phyloP scores from a whole-genome alignment of 2,888 invertebrate genomes.

The Euphydryas editha region DNA sequence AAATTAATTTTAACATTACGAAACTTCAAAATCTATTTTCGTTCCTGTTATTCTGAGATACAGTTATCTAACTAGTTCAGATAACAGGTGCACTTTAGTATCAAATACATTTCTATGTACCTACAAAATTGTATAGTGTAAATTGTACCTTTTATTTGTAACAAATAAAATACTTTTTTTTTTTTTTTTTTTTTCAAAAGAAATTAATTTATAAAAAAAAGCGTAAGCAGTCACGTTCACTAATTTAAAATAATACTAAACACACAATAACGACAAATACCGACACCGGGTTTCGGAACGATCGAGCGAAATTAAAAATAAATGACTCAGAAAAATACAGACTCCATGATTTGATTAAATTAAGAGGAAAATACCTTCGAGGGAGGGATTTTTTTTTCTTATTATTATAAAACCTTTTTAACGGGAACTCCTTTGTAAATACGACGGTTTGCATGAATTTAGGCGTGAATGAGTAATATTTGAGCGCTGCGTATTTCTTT shows the following conservation, averaged over 20 bases:
- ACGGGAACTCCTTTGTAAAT: conserved; percentile 67
- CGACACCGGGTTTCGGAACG: conserved; percentile 27
- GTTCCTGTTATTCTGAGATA: too few species aligned
- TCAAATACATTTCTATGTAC: too few species aligned
- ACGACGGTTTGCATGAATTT: conserved; percentile 75
- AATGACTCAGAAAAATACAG: conserved; percentile 74
- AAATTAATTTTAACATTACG: neutral
- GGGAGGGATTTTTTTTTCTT: conserved; percentile 51
- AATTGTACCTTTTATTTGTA: too few species aligned
- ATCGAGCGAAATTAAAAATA: conserved; percentile 71
- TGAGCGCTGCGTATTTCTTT: conserved; percentile 53
- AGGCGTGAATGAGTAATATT: conserved; percentile 54
- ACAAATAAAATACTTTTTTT: too few species aligned
- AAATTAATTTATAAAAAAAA: conserved; percentile 18
- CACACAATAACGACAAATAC: conserved; percentile 33
- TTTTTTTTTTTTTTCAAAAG: too few species aligned
- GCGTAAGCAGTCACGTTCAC: conserved; percentile 38
- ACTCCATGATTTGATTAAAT: conserved; percentile 77
- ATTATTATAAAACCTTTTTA: conserved; percentile 72
- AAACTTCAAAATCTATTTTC: neutral
- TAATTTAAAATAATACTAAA: conserved; percentile 42
- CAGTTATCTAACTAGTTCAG: too few species aligned
- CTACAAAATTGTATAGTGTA: too few species aligned
- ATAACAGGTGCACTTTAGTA: too few species aligned
- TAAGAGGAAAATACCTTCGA: conserved; percentile 73